Evolutionary conservation across 1,140 invertebrate species (phyloP).

Genomic region (Pinna nobilis): DNA sequence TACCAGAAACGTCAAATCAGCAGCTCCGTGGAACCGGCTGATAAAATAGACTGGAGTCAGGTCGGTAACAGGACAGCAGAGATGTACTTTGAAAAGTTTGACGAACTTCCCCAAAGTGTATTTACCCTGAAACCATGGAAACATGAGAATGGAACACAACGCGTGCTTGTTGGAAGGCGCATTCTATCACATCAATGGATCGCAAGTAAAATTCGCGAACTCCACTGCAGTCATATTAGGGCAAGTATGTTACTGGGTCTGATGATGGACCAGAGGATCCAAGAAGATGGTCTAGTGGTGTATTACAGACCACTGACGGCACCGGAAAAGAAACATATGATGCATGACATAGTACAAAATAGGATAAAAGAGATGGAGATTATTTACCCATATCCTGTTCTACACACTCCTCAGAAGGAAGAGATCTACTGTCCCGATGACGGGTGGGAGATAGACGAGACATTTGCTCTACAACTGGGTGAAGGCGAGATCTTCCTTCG

Average conservation of each 20-base stretch:
- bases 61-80: constrained; percentile 31
- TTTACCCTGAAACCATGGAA: constrained; percentile 45
- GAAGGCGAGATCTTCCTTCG: constrained; percentile 55
- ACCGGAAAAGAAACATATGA: constrained; percentile 49
- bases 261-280: constrained; percentile 47
- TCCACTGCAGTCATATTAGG: constrained; percentile 56
- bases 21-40: constrained; percentile 1
- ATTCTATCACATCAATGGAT: constrained; percentile 56
- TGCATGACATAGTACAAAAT: constrained; percentile 49
- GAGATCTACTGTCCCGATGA: constrained; percentile 56
- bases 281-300: constrained; percentile 50
- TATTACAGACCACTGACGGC: constrained; percentile 47
- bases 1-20: constrained; percentile 44
- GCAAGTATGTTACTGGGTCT: constrained; percentile 52
- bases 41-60: constrained; percentile 43
- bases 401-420: constrained; percentile 39
- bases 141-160: constrained; percentile 13
- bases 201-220: constrained; percentile 51
- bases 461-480: constrained; percentile 55
- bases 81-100: constrained; percentile 49
- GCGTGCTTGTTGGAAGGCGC: constrained; percentile 47
- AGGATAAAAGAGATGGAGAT: constrained; percentile 44
- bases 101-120: constrained; percentile 56
- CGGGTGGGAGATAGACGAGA: constrained; percentile 60
- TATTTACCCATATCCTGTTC: constrained; percentile 50